Evolutionary conservation across 2,888 invertebrate genomes (phyloP).

Genomic region (Petrolisthes cinctipes): DNA sequence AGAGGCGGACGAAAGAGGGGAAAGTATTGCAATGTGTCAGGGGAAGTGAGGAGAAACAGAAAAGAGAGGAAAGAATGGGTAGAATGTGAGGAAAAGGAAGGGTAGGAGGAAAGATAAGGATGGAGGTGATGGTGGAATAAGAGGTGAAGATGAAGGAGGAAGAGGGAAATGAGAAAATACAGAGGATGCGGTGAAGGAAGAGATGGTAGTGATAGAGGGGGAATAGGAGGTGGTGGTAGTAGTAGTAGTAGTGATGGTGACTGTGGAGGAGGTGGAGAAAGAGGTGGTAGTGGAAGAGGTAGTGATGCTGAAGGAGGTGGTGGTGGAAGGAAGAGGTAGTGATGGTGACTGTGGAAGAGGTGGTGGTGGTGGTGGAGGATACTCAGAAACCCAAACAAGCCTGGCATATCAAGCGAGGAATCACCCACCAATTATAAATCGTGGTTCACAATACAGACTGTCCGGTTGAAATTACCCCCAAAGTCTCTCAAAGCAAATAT

Average conservation of each 20-base stretch:
- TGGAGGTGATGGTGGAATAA: not conserved
- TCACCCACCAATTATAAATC: slow-evolving; percentile 23
- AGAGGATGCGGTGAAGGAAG: not conserved
- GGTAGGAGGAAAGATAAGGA: not conserved
- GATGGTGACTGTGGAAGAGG: not conserved
- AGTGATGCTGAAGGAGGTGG: slow-evolving; percentile 5
- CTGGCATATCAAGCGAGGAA: slow-evolving; percentile 27
- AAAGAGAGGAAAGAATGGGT: not conserved
- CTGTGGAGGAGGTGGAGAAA: slow-evolving; percentile 11
- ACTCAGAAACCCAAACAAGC: slow-evolving; percentile 24
- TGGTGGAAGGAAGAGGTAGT: not conserved
- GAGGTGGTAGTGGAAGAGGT: not conserved
- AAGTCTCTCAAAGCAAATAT: too few relatives aligned
- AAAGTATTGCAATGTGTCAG: not conserved
- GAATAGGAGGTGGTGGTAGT: not conserved
- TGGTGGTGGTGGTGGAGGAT: not conserved
- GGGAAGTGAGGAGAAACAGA: not conserved
- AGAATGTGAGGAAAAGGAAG: not conserved
- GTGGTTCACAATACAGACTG: slow-evolving; percentile 24
- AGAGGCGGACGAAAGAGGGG: not conserved
- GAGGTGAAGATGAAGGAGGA: not conserved
- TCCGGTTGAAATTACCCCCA: not conserved
- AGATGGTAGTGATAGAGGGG: not conserved
- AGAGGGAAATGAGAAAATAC: not conserved
- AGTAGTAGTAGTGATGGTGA: not conserved